These are phyloP conservation scores for Aplochiton taeniatus DNA, from an alignment of 2,797 vertebrate species.

Conservation along the genomic window DNA sequence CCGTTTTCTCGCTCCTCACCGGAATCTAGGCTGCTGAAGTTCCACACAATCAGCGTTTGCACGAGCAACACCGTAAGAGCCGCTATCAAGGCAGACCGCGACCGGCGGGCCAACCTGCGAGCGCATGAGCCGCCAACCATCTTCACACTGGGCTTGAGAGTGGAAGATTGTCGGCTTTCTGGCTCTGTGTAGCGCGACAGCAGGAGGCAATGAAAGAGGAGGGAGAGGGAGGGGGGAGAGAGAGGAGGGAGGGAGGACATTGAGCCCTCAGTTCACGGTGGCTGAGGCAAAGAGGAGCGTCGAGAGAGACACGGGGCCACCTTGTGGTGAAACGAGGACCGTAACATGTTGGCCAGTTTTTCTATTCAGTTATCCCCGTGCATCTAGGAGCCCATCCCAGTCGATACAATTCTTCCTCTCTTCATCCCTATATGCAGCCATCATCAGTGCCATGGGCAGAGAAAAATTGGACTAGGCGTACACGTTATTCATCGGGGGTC, in stretches of 20 bases:
- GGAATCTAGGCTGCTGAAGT: conserved; percentile 92
- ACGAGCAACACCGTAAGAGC: conserved; percentile 89
- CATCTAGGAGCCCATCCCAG: background rate
- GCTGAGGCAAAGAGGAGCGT: conserved; percentile 56
- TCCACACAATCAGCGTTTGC: conserved; percentile 92
- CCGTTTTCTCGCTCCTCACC: conserved; percentile 80
- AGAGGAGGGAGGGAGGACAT: conserved; percentile 31
- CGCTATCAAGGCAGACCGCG: conserved; percentile 85
- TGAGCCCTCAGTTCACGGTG: conserved; percentile 24
- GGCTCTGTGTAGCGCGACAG: conserved; percentile 65
- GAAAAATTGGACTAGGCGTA: background rate
- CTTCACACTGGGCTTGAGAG: conserved; percentile 59
- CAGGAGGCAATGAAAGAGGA: conserved; percentile 59
- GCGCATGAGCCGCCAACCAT: conserved; percentile 80
- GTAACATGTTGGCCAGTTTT: background rate
- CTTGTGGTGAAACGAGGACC: conserved; percentile 61
- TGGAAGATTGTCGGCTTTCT: conserved; percentile 60
- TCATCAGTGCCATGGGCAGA: conserved; percentile 26
- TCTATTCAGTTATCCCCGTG: no score
- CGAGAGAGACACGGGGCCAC: conserved; percentile 65
- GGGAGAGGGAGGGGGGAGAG: conserved; percentile 29
- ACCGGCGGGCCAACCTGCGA: conserved; percentile 89
- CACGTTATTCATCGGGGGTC: background rate
- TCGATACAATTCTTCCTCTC: no score
- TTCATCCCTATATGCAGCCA: background rate